Evolutionary conservation across 2,797 vertebrate genomes (phyloP).

Genomic region (Nothura maculosa): DNA sequence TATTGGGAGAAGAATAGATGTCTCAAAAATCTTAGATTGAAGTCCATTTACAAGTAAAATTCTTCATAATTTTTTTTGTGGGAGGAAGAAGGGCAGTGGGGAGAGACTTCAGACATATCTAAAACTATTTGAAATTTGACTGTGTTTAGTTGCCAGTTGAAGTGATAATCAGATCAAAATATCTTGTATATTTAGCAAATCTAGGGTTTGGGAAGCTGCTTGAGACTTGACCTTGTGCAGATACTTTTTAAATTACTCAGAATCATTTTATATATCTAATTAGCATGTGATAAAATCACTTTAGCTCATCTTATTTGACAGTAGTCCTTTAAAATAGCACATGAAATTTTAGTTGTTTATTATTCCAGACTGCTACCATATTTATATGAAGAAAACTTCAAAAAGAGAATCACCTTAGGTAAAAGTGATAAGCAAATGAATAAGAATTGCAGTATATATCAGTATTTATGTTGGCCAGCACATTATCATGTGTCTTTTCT

Average conservation of each 20-base stretch:
- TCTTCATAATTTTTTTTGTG: background rate
- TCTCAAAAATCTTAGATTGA: background rate
- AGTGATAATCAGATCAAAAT: slow-evolving; percentile 31
- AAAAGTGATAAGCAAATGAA: background rate
- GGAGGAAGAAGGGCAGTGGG: too few species aligned
- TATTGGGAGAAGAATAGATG: background rate
- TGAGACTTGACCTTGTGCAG: slow-evolving; percentile 65
- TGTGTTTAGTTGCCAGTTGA: slow-evolving; percentile 30
- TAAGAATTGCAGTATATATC: background rate
- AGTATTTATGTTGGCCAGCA: slow-evolving; percentile 46
- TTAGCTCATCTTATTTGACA: slow-evolving; percentile 51
- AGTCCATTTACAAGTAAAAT: background rate
- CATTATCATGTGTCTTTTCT: slow-evolving; percentile 18
- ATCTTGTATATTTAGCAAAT: slow-evolving; percentile 57
- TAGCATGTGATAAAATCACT: slow-evolving; percentile 46
- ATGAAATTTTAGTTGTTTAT: slow-evolving; percentile 8
- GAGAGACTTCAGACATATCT: slow-evolving; percentile 10
- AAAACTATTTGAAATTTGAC: slow-evolving; percentile 40
- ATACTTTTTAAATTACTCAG: slow-evolving; percentile 65
- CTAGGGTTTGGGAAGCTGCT: slow-evolving; percentile 56
- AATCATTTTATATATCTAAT: slow-evolving; percentile 71
- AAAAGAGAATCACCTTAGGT: background rate
- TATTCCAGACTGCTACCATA: slow-evolving; percentile 41
- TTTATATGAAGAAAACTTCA: background rate
- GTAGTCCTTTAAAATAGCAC: background rate